Evolutionary conservation across 2,797 vertebrate genomes (phyloP).

Genomic region (Heteromormyrus szaboi): DNA sequence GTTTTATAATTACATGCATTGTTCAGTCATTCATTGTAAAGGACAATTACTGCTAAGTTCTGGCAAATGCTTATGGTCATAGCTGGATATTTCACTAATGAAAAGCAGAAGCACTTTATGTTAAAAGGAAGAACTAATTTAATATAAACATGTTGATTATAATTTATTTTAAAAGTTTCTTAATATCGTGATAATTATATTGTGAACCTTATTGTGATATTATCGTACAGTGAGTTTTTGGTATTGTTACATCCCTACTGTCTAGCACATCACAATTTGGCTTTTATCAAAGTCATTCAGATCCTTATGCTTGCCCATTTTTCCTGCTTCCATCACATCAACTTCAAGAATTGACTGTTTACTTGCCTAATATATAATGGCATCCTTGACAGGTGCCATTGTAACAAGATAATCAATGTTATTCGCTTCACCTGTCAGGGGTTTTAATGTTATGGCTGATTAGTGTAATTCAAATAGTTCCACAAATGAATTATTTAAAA

Average conservation of each 20-base stretch:
- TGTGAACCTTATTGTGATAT: background rate
- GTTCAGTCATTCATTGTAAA: background rate
- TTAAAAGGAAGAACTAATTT: background rate
- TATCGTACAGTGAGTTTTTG: background rate
- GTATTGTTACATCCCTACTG: background rate
- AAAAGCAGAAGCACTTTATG: background rate
- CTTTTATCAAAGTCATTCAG: background rate
- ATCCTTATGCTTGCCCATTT: background rate
- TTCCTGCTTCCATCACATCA: background rate
- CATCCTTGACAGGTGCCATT: background rate
- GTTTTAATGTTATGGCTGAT: background rate
- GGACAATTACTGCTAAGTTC: too few relatives aligned
- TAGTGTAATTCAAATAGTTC: slow-evolving; percentile 24
- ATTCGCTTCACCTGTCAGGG: background rate
- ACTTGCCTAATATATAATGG: background rate
- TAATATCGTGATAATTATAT: background rate
- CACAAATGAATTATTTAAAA: slow-evolving; percentile 7
- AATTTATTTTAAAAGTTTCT: background rate
- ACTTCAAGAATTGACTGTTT: background rate
- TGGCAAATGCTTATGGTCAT: background rate
- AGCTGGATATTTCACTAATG: background rate
- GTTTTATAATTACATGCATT: background rate
- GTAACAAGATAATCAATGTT: background rate
- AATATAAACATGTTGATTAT: background rate
- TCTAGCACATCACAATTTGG: background rate